A percentile compares a stretch with the other conserved stretches of the same genome.
Evolutionary conservation across 2,113 vertebrate species (phyloP).

Genomic region (Stigmatopora nigra): DNA sequence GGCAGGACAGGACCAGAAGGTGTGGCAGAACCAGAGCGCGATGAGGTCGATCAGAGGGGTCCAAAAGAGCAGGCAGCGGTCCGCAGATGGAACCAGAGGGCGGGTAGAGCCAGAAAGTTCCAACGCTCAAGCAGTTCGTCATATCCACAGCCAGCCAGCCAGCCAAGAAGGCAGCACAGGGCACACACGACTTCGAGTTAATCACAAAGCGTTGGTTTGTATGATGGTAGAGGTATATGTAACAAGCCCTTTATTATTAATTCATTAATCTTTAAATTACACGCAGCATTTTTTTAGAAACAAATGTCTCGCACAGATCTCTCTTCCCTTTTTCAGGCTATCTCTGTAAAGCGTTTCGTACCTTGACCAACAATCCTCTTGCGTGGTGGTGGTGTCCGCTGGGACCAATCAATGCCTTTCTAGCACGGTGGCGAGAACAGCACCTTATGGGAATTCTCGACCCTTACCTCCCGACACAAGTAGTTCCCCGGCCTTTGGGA

Average conservation of each 20-base stretch:
- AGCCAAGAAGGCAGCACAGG: slow-evolving; percentile 45
- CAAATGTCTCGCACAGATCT: slow-evolving; percentile 70
- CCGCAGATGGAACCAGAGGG: slow-evolving; percentile 63
- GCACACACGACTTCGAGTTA: slow-evolving; percentile 44
- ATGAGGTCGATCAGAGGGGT: slow-evolving; percentile 29
- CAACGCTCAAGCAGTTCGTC: slow-evolving; percentile 42
- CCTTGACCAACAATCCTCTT: slow-evolving; percentile 50
- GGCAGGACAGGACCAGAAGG: slow-evolving; percentile 52
- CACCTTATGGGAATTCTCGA: slow-evolving; percentile 56
- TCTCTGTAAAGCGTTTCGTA: slow-evolving; percentile 60
- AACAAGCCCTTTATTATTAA: slow-evolving; percentile 14
- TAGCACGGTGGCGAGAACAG: slow-evolving; percentile 63
- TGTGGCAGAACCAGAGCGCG: slow-evolving; percentile 36
- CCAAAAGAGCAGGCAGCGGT: slow-evolving; percentile 38
- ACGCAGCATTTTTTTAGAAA: slow-evolving; percentile 39
- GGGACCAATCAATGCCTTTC: slow-evolving; percentile 67
- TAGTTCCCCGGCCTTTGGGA: slow-evolving; percentile 54
- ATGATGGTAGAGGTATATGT: slow-evolving; percentile 70
- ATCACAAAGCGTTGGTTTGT: slow-evolving; percentile 67
- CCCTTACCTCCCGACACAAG: slow-evolving; percentile 54
- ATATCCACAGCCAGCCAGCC: slow-evolving; percentile 46
- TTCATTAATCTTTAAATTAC: slow-evolving; percentile 3
- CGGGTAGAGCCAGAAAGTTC: slow-evolving; percentile 54
- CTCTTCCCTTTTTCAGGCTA: slow-evolving; percentile 74
- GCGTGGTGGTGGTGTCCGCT: slow-evolving; percentile 61